Evolutionary conservation across 1,140 invertebrate species (phyloP), one percentile per base, ranked within the genome.

Genomic region (Drosophila rhopaloa): DNA sequence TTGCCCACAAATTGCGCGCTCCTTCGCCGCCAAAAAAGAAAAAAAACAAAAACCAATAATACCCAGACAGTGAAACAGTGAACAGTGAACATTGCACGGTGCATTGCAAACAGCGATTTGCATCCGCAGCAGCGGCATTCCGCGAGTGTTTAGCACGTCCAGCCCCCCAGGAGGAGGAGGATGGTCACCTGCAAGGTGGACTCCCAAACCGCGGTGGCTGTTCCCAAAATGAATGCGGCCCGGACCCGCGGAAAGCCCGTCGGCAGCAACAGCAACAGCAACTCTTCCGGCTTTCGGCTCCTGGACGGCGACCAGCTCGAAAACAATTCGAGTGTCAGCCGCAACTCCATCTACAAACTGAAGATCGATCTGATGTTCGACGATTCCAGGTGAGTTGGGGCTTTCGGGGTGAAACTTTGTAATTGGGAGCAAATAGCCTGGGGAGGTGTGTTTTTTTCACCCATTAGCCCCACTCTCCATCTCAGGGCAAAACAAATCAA

Each of bases 361-460:
- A 95, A 95, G 90, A 97, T 97, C 78, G 97, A 97, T 93, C 95
- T 96, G 4, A 95, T 97, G 86, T 97, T 97, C 90, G 96, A 96
- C 74, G 96, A 96, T 76, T 93, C 94, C 58, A 93, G 94, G 70
- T 90, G 90, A 75, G 92, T 91, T 44, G 29, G 16, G 9, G 32
- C 11, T 29, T 27, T 37, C 27, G 35, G 50, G 50, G 63, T 58
- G 51, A 58, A 72, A 71, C 29, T 41, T 14, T 9, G 29, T 58
- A 71, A 72, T 71, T 72, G 44, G 32, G 10, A 19, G 53, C 65
- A 72, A 56, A 58, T 41, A n/a, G 62, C 62, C 50, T 14, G 47
- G 65, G 53, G 65, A 72, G 68, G 68, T 71, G 68, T 58, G 68
- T 41, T 71, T 50, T 10, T 8, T 41, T n/a, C 27, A 11, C n/a